Evolutionary conservation across 1,140 invertebrate species (phyloP).

Genomic region (Aphaenogaster rudis): DNA sequence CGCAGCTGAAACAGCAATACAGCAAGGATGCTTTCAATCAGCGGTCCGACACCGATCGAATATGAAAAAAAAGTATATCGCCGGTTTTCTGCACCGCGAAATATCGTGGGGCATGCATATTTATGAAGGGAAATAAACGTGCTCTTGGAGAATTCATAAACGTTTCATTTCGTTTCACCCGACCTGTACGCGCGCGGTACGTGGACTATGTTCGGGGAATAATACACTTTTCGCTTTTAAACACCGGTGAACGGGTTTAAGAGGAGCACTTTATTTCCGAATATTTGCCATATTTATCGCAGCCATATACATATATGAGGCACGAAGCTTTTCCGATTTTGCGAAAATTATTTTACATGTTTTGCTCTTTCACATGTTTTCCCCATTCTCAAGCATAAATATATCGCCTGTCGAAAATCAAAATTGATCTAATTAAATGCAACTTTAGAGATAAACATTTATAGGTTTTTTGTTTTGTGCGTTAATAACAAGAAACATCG

Average conservation of each 20-base stretch:
- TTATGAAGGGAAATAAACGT: conserved; percentile 47
- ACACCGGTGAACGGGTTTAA: conserved; percentile 15
- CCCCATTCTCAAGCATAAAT: background rate
- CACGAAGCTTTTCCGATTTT: background rate
- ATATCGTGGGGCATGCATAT: conserved; percentile 26
- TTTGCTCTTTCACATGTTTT: conserved; percentile 4
- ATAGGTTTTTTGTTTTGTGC: background rate
- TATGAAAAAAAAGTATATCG: background rate
- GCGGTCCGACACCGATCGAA: conserved; percentile 15
- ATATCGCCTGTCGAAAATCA: background rate
- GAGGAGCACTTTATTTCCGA: conserved; percentile 29
- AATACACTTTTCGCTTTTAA: conserved; percentile 46
- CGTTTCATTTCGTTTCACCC: conserved; percentile 35
- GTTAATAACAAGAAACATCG: conserved; percentile 26
- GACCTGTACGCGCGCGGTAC: background rate
- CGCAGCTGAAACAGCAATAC: conserved; percentile 89
- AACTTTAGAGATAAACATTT: background rate
- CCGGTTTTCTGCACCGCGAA: background rate
- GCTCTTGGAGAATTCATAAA: conserved; percentile 49
- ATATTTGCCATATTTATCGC: conserved; percentile 34
- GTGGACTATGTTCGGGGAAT: conserved; percentile 34
- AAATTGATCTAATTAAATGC: conserved; percentile 27
- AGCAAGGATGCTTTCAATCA: background rate
- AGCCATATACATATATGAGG: background rate
- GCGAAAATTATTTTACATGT: background rate